These are phyloP conservation scores for Stomatorhinus walkeri DNA, from an alignment of 2,797 vertebrate genomes.

Conservation along the genomic window DNA sequence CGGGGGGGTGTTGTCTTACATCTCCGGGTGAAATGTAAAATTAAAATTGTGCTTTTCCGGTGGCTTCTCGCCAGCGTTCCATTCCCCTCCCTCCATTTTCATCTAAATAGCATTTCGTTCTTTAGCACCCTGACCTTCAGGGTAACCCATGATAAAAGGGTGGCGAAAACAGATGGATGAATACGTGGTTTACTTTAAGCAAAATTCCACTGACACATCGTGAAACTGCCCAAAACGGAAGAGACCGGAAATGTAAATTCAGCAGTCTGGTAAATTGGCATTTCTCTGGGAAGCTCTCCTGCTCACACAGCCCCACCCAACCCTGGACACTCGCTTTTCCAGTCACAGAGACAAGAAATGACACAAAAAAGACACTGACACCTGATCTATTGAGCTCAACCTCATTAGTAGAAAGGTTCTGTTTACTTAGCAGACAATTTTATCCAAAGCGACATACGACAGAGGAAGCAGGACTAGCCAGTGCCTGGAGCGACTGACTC, in stretches of 20 bases:
- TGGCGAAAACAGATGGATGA: neutral
- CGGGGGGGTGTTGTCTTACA: neutral
- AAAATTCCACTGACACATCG: neutral
- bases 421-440: neutral
- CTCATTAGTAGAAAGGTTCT: neutral
- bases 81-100: neutral
- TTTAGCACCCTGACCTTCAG: neutral
- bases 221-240: neutral
- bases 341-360: neutral
- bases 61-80: neutral
- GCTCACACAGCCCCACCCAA: neutral
- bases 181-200: neutral
- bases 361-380: neutral
- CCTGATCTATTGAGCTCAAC: neutral
- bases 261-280: neutral
- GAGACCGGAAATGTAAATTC: neutral
- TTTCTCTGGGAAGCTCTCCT: neutral
- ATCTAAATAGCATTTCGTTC: neutral
- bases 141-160: neutral
- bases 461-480: neutral
- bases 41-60: neutral
- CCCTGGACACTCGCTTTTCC: neutral
- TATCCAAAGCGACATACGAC: neutral
- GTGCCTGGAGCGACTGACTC: neutral
- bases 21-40: neutral